These are phyloP conservation scores for Eremophila alpestris DNA, from an alignment of 2,797 vertebrate species.

Conservation along the genomic window DNA sequence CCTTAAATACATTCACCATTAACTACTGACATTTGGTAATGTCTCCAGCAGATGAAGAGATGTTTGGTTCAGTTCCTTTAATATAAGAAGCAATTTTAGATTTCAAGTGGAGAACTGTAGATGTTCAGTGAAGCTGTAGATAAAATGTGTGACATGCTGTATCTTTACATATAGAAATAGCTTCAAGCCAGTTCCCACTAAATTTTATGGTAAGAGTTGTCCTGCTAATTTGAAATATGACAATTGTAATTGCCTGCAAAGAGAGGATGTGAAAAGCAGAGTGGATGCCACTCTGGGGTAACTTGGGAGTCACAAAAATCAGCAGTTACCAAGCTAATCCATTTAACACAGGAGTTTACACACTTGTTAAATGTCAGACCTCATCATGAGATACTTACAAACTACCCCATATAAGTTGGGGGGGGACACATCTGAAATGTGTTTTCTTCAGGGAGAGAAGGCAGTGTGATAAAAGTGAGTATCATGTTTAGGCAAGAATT, in stretches of 20 bases:
- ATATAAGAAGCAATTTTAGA: not conserved
- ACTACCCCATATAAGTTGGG: not conserved
- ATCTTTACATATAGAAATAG: not conserved
- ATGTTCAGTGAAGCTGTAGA: not conserved
- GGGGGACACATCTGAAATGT: not conserved
- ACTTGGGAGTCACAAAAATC: not conserved
- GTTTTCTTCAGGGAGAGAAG: not conserved
- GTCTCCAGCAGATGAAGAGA: constrained; percentile 3
- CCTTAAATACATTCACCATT: not conserved
- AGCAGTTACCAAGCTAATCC: not conserved
- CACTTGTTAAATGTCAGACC: not conserved
- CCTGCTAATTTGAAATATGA: not conserved
- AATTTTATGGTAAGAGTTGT: not conserved
- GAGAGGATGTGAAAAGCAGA: not conserved
- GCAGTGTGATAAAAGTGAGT: not conserved
- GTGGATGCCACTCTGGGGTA: not conserved
- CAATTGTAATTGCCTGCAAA: not conserved
- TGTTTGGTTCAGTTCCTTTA: constrained; percentile 15
- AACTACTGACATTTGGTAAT: not conserved
- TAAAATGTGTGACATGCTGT: not conserved
- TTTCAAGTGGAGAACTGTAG: not conserved
- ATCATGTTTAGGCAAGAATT: not conserved
- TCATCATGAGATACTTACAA: not conserved
- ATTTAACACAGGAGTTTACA: not conserved
- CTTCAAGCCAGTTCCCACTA: not conserved